Base-by-base conservation (phyloP, 1,140 invertebrate species). In the Calliopsis andreniformis region DNA sequence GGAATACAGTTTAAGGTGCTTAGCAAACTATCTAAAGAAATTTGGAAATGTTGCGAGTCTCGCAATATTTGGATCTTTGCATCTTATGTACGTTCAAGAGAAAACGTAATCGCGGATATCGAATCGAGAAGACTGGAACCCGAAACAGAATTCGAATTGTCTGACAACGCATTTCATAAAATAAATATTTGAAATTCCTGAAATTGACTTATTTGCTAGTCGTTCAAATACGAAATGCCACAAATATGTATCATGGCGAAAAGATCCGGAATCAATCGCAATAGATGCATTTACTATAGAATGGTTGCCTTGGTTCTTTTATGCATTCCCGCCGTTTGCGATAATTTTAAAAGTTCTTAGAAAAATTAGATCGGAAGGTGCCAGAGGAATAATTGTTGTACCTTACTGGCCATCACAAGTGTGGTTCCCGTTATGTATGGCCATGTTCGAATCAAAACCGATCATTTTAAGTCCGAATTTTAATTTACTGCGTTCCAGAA, bases 401-500 rank as follows among this genome's bases (percentile, higher is more conserved):
- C 61, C 59, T 0, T 18, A 0, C 53, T 58, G 45, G 47, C n/a
- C n/a, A n/a, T n/a, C n/a, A n/a, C n/a, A n/a, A n/a, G n/a, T n/a
- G n/a, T n/a, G n/a, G n/a, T n/a, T 45, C 59, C 58, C 67, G 23
- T 12, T 80, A 23, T 78, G 73, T n/a, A 61, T 14, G 4, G 43
- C 47, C 0, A 0, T 77, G 1, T 7, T 80, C 16, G 14, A 23
- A 2, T 1, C 45, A 6, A n/a, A 32, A 25, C 79, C 63, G 49
- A 20, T 86, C 79, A 43, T 55, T 68, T 35, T 59, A 8, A 23
- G 63, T 16, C 49, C 84, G 76, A 71, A 71, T 71, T 10, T 79
- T 8, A 63, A 85, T 12, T 59, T 88, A 1, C 72, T 86, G 56
- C 35, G 47, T 25, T 61, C 35, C 80, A 80, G 85, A 76, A 8